Evolutionary conservation across 2,113 vertebrate species (phyloP).

Genomic region (Hypocryptadius cinnamomeus): DNA sequence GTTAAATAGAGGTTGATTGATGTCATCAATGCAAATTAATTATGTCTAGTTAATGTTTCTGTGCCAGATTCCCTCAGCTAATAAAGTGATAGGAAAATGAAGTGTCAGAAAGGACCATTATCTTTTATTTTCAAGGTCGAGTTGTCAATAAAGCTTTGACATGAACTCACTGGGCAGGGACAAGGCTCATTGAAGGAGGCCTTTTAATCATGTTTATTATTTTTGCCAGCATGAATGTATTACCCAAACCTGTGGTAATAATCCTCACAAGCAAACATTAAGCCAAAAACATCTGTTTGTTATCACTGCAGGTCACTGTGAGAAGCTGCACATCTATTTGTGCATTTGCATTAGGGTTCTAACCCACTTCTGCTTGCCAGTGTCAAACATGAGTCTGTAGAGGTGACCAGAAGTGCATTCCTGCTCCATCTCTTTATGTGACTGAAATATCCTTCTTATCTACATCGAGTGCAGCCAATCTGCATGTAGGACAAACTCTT

Average conservation of each 20-base stretch:
- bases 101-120: slow-evolving; percentile 20
- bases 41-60: slow-evolving; percentile 35
- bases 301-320: background rate
- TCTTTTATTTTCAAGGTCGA: slow-evolving; percentile 53
- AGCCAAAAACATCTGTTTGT: background rate
- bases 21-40: slow-evolving; percentile 43
- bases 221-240: background rate
- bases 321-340: background rate
- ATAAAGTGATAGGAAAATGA: slow-evolving; percentile 43
- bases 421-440: background rate
- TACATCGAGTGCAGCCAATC: accelerated
- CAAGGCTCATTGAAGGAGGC: background rate
- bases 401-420: background rate
- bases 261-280: background rate
- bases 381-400: background rate
- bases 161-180: background rate
- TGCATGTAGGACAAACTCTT: background rate
- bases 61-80: slow-evolving; percentile 27
- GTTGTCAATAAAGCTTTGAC: slow-evolving; percentile 19
- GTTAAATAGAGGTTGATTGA: slow-evolving; percentile 34
- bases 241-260: background rate
- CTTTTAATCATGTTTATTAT: background rate
- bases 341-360: background rate
- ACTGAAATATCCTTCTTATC: background rate
- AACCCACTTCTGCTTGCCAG: background rate